Percentiles rank a stretch among this genome's conserved stretches.
phyloP scores from a whole-genome alignment of 2,888 invertebrate genomes.

The Ditylenchus weischeri region DNA sequence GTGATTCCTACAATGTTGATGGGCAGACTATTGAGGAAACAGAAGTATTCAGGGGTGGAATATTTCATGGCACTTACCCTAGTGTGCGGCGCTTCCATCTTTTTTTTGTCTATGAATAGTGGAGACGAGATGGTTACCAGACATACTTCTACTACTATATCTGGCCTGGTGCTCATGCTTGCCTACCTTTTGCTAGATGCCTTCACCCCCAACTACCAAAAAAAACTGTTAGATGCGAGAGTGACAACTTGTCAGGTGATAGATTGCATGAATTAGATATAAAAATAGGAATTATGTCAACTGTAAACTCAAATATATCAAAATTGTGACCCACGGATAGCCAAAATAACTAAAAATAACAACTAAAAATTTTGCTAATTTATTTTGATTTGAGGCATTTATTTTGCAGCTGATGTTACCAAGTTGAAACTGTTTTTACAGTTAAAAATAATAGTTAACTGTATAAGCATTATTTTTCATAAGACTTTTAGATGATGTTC shows the following conservation, averaged over 20 bases:
- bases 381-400: too few relatives aligned
- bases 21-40: conserved; percentile 82
- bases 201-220: conserved; percentile 98
- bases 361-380: too few relatives aligned
- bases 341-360: too few relatives aligned
- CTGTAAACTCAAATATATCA: too few relatives aligned
- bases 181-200: conserved; percentile 92
- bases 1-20: conserved; percentile 96
- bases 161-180: conserved; percentile 78
- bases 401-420: too few relatives aligned
- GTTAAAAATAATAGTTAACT: too few relatives aligned
- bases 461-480: background rate
- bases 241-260: conserved; percentile 11
- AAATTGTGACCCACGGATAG: too few relatives aligned
- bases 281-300: too few relatives aligned
- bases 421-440: too few relatives aligned
- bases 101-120: conserved; percentile 68
- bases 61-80: conserved; percentile 84
- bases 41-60: conserved; percentile 64
- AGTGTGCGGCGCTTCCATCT: conserved; percentile 86
- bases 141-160: conserved; percentile 33
- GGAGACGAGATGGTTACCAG: background rate
- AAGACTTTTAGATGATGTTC: conserved; percentile 81
- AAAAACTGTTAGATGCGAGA: conserved; percentile 60
- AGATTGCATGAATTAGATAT: too few relatives aligned